Evolutionary conservation across 1,140 invertebrate species (phyloP).

Genomic region (Bombus vancouverensis): DNA sequence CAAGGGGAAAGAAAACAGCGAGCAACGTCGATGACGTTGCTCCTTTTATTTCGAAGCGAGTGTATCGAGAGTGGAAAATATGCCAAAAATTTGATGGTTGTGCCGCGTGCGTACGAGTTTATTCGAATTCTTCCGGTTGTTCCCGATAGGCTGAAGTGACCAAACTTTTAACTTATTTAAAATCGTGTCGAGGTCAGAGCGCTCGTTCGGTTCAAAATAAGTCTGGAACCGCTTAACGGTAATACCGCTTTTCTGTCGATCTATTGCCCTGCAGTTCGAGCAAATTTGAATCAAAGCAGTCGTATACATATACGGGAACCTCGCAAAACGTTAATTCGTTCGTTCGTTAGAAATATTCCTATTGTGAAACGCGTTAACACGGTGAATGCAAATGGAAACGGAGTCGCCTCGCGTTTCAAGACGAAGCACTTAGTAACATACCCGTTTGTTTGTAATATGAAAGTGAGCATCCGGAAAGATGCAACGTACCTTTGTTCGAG

Average conservation of each 20-base stretch:
- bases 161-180: conserved; percentile 40
- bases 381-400: background rate
- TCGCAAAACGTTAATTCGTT: background rate
- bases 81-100: conserved; percentile 32
- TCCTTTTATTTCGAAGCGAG: background rate
- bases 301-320: too few relatives aligned
- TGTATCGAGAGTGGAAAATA: conserved; percentile 16
- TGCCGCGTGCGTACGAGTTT: conserved; percentile 46
- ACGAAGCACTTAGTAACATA: background rate
- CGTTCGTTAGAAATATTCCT: too few relatives aligned
- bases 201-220: conserved; percentile 32
- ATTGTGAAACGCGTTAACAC: background rate
- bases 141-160: conserved; percentile 4
- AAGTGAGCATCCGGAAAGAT: background rate
- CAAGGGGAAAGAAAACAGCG: background rate
- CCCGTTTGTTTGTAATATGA: background rate
- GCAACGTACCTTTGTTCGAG: conserved; percentile 66
- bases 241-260: background rate
- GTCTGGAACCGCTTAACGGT: background rate
- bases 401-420: background rate
- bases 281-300: too few relatives aligned
- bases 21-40: background rate
- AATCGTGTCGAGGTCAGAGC: conserved; percentile 47
- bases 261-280: background rate
- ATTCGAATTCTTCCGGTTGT: conserved; percentile 55